phyloP scores from a whole-genome alignment of 2,113 vertebrate genomes.

The Carollia perspicillata region DNA sequence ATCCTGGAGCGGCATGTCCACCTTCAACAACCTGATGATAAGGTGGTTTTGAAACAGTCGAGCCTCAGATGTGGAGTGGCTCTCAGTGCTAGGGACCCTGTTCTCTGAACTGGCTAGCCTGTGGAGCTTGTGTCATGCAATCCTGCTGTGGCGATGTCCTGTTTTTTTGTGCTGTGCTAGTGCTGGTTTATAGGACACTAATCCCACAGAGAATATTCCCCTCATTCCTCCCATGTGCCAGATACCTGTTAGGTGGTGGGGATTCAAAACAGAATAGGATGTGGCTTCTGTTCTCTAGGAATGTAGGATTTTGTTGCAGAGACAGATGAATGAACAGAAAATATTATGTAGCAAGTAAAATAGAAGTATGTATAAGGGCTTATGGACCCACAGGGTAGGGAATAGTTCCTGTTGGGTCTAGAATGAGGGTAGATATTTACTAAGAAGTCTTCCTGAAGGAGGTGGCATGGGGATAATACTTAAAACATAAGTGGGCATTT shows the following conservation, averaged over 20 bases:
- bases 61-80: background rate
- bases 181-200: background rate
- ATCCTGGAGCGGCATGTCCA: background rate
- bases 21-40: background rate
- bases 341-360: background rate
- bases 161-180: background rate
- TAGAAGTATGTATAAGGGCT: background rate
- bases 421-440: background rate
- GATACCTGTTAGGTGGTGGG: background rate
- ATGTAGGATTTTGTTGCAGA: background rate
- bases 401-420: background rate
- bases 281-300: background rate
- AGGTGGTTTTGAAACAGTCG: background rate
- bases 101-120: background rate
- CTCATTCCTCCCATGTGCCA: background rate
- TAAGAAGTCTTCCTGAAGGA: constrained; percentile 6
- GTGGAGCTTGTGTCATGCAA: background rate
- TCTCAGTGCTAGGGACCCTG: background rate
- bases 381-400: background rate
- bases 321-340: background rate
- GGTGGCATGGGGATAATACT: background rate
- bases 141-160: background rate
- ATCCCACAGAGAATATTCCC: background rate
- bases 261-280: background rate
- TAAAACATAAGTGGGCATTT: background rate